A percentile compares a stretch with the other conserved stretches of the same genome.
Conservation (phyloP, 2,113 vertebrate species). For the Okapia johnstoni region DNA sequence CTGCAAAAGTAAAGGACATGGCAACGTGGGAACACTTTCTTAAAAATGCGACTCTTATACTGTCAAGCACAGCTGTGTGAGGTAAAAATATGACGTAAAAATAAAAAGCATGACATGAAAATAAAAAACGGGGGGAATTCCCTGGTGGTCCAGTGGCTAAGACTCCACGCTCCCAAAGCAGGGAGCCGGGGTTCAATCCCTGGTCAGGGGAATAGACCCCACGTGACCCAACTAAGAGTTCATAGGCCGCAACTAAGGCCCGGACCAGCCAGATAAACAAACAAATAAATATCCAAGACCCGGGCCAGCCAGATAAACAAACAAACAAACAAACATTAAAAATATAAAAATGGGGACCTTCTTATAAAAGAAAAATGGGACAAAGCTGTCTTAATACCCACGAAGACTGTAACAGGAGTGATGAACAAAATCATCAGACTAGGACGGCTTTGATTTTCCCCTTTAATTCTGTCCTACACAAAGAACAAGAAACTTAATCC, state of each 20-base stretch:
- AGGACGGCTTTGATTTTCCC: neutral
- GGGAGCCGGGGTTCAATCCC: neutral
- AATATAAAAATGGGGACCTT: neutral
- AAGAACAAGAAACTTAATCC: slow-evolving; percentile 34
- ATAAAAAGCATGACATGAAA: neutral
- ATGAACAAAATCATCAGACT: neutral
- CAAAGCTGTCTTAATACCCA: neutral
- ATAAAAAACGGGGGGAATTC: neutral
- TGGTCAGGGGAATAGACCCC: neutral
- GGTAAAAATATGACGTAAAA: neutral
- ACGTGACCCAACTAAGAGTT: neutral
- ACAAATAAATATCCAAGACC: neutral
- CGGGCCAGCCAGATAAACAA: neutral
- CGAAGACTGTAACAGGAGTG: neutral
- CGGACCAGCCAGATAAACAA: neutral
- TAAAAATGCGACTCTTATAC: neutral
- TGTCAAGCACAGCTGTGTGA: neutral
- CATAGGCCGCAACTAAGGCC: neutral
- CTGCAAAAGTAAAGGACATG: neutral
- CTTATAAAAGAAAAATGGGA: neutral
- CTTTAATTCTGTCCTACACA: slow-evolving; percentile 17
- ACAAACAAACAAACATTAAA: neutral
- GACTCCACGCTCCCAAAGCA: neutral
- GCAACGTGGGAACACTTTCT: neutral
- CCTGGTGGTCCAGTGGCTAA: neutral